Evolutionary conservation across 2,797 vertebrate genomes (phyloP).

Genomic region (Halcyon smyrnensis): DNA sequence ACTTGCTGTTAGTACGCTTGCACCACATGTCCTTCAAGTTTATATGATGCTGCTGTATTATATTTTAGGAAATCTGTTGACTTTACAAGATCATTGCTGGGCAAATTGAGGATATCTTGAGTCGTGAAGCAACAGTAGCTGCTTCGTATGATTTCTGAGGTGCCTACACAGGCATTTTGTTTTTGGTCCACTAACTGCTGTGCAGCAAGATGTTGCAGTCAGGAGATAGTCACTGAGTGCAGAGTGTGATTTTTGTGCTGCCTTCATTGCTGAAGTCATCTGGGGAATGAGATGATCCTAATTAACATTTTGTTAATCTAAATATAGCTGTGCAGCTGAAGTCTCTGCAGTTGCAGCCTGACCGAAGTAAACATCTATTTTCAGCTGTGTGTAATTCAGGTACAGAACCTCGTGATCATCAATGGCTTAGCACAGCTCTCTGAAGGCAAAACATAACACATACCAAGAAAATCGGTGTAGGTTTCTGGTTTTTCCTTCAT

Average conservation of each 20-base stretch:
- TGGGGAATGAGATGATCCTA: slow-evolving; percentile 19
- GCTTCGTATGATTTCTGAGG: neutral
- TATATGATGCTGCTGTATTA: neutral
- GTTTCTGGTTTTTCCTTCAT: neutral
- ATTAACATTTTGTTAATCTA: slow-evolving; percentile 61
- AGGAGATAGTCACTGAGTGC: neutral
- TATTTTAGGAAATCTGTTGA: neutral
- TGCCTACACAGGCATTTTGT: neutral
- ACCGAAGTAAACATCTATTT: slow-evolving; percentile 58
- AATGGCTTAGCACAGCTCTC: neutral
- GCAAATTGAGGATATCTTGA: neutral
- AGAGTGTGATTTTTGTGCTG: neutral
- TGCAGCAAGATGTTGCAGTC: neutral
- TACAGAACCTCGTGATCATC: slow-evolving; percentile 4
- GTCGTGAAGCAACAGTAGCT: neutral
- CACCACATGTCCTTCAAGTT: neutral
- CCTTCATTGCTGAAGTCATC: neutral
- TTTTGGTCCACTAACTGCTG: neutral
- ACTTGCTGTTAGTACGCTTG: neutral
- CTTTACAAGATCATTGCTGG: neutral
- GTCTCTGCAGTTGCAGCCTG: slow-evolving; percentile 32
- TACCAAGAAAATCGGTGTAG: neutral
- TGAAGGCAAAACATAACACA: neutral
- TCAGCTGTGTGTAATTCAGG: slow-evolving; percentile 51
- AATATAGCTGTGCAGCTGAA: slow-evolving; percentile 61